A percentile compares a stretch with the other conserved stretches of the same genome.
Evolutionary conservation across 2,888 invertebrate genomes (phyloP).

Genomic region (Unio pictorum): DNA sequence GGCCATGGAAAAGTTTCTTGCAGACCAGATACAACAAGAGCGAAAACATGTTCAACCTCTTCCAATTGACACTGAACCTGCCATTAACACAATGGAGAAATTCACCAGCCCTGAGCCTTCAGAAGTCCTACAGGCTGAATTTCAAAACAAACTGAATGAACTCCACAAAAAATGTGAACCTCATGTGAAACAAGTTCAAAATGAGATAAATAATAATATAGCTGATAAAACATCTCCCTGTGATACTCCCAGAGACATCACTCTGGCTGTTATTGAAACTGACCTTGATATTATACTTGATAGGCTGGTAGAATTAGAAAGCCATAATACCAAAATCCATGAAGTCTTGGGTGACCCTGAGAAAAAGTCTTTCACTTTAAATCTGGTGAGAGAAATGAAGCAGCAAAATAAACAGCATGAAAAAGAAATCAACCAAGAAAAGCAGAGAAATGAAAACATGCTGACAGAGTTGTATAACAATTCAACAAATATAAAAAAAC

Average conservation of each 20-base stretch:
- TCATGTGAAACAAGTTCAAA: too few relatives aligned
- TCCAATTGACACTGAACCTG: too few relatives aligned
- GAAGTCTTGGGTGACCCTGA: slow-evolving; percentile 42
- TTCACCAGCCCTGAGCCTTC: slow-evolving; percentile 5
- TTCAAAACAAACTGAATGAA: slow-evolving; percentile 10
- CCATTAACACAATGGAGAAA: slow-evolving; percentile 1
- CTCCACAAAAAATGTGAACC: slow-evolving; percentile 14
- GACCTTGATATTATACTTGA: slow-evolving; percentile 32
- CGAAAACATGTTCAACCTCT: slow-evolving; percentile 13
- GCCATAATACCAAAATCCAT: slow-evolving; percentile 38
- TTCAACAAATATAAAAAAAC: slow-evolving; percentile 44
- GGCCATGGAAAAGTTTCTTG: slow-evolving; percentile 42
- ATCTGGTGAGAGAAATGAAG: slow-evolving; percentile 33
- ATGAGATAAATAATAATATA: too few relatives aligned
- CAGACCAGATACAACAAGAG: slow-evolving; percentile 39
- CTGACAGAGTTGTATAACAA: slow-evolving; percentile 45
- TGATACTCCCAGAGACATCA: too few relatives aligned
- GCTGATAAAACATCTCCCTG: neutral
- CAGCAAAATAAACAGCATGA: slow-evolving; percentile 23
- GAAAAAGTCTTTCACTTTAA: slow-evolving; percentile 27
- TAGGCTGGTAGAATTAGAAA: slow-evolving; percentile 30
- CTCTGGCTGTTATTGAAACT: slow-evolving; percentile 13
- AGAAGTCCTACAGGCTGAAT: slow-evolving; percentile 1
- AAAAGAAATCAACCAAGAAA: slow-evolving; percentile 33
- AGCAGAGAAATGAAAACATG: slow-evolving; percentile 41